A percentile compares a stretch with the other conserved stretches of the same genome.
Evolutionary conservation across 2,113 vertebrate species (phyloP).

Genomic region (Elgaria multicarinata): DNA sequence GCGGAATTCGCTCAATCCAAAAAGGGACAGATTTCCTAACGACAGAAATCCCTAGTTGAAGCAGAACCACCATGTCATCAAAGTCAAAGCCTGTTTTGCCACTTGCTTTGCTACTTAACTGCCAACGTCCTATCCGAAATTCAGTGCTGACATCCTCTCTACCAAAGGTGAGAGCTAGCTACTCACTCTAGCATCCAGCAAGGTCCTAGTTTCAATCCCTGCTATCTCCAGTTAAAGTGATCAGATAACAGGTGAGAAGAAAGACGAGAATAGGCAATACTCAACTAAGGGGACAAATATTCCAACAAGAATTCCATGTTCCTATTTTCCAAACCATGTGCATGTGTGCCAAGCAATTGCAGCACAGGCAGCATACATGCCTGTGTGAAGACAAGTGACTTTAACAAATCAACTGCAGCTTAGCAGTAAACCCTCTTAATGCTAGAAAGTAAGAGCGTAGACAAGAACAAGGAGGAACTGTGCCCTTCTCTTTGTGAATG

Average conservation of each 20-base stretch:
- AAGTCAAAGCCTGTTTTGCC: background rate
- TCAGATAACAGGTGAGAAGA: background rate
- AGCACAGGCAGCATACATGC: background rate
- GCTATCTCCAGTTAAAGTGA: background rate
- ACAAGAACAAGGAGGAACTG: background rate
- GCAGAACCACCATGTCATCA: background rate
- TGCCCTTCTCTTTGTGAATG: background rate
- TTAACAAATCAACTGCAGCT: background rate
- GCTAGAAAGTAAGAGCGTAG: background rate
- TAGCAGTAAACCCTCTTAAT: background rate
- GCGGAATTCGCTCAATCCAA: too few relatives aligned
- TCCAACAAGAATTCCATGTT: background rate
- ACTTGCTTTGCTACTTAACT: background rate
- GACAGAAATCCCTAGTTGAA: too few relatives aligned
- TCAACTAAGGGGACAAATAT: background rate
- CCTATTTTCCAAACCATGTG: background rate
- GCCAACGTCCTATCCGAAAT: background rate
- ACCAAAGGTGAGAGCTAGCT: background rate
- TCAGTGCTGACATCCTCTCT: background rate
- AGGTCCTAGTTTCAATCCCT: background rate
- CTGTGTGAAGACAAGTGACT: background rate
- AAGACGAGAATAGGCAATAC: background rate
- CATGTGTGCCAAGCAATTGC: background rate
- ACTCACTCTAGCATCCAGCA: background rate
- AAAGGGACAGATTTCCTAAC: too few relatives aligned